phyloP scores from a whole-genome alignment of 2,797 vertebrate species.

The Harpagifer antarcticus region DNA sequence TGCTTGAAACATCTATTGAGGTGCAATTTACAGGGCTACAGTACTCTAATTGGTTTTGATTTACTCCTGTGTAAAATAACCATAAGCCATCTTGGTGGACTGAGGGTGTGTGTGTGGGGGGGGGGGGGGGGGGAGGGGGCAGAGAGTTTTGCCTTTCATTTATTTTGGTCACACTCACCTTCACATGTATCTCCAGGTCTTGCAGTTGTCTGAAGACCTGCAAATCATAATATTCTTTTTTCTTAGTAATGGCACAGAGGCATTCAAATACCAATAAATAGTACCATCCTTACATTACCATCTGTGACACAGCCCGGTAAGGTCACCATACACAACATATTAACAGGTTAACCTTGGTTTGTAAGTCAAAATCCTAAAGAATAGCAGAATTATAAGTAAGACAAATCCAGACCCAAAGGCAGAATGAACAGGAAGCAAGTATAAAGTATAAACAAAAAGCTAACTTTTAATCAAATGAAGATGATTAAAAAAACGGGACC shows the following conservation, averaged over 20 bases:
- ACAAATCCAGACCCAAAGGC: no score
- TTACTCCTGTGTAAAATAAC: background rate
- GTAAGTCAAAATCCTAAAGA: background rate
- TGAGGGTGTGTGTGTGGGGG: no score
- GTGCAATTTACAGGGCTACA: background rate
- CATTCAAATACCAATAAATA: background rate
- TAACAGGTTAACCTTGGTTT: background rate
- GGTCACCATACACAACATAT: background rate
- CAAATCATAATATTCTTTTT: background rate
- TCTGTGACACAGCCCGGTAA: background rate
- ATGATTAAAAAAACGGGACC: no score
- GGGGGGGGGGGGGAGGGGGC: no score
- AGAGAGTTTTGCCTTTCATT: constrained; percentile 1
- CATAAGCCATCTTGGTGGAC: background rate
- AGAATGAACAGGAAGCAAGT: no score
- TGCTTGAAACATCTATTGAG: background rate
- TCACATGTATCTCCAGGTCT: background rate
- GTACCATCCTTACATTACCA: background rate
- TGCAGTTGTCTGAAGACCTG: background rate
- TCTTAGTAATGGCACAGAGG: background rate
- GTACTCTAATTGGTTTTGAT: background rate
- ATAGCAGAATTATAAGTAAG: background rate
- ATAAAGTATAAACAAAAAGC: no score
- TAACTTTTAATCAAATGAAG: no score
- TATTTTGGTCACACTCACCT: background rate